These are phyloP conservation scores for Gila robusta DNA, from an alignment of 2,797 vertebrate species.

Conservation along the genomic window DNA sequence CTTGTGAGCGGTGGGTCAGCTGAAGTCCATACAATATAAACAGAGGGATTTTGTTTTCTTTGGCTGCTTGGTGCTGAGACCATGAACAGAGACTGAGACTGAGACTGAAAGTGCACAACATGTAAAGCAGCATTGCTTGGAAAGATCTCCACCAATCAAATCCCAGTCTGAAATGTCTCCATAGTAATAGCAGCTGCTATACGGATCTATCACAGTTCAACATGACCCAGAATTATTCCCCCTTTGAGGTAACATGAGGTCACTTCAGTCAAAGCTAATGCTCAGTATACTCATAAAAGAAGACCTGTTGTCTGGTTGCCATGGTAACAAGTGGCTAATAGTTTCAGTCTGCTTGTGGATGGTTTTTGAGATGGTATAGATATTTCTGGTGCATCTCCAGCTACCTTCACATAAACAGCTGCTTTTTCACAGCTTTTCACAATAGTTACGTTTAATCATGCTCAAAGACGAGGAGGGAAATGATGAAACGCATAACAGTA, in stretches of 20 bases:
- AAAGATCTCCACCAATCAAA: slow-evolving; percentile 32
- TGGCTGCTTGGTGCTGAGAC: slow-evolving; percentile 2
- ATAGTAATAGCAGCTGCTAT: slow-evolving; percentile 12
- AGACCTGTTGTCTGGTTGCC: slow-evolving; percentile 30
- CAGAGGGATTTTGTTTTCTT: slow-evolving; percentile 48
- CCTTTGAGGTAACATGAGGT: slow-evolving; percentile 26
- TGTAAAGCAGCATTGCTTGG: slow-evolving; percentile 22
- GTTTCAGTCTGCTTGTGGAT: not conserved
- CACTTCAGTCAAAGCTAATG: slow-evolving; percentile 18
- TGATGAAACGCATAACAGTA: slow-evolving; percentile 19
- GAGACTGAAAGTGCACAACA: slow-evolving; percentile 31
- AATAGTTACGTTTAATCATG: slow-evolving; percentile 13
- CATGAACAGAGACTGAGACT: slow-evolving; percentile 6
- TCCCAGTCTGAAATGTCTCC: not conserved
- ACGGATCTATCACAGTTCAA: not conserved
- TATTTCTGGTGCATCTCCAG: not conserved
- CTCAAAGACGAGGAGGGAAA: not conserved
- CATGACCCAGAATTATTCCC: slow-evolving; percentile 17
- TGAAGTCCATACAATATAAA: slow-evolving; percentile 45
- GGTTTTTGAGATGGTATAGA: slow-evolving; percentile 15
- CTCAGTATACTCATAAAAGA: slow-evolving; percentile 18
- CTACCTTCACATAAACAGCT: slow-evolving; percentile 25
- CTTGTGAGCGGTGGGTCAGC: slow-evolving; percentile 36
- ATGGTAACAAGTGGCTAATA: slow-evolving; percentile 21
- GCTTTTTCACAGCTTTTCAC: slow-evolving; percentile 20